Conservation (phyloP, 1,140 invertebrate genomes). For the Parapsyche elsis region DNA sequence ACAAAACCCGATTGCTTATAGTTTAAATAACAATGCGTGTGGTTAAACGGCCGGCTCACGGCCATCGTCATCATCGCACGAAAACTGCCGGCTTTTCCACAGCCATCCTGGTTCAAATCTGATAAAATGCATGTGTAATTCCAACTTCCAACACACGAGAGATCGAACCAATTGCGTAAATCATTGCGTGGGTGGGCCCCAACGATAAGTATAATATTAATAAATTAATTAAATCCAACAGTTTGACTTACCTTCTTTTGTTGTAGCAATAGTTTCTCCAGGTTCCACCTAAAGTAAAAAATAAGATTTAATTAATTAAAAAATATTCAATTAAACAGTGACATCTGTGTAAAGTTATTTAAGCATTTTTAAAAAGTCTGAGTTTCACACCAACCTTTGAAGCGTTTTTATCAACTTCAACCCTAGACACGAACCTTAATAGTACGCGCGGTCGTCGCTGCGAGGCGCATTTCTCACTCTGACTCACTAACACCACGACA, state of each 20-base stretch:
- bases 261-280: slow-evolving; percentile 67
- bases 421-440: slow-evolving; percentile 54
- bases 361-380: no score
- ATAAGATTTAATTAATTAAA: background rate
- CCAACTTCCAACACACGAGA: no score
- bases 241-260: slow-evolving; percentile 65
- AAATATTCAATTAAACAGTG: background rate
- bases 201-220: background rate
- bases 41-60: slow-evolving; percentile 21
- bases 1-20: slow-evolving; percentile 35
- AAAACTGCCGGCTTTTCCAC: background rate
- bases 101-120: background rate
- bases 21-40: slow-evolving; percentile 39
- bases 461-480: slow-evolving; percentile 52
- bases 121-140: background rate
- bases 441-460: slow-evolving; percentile 52
- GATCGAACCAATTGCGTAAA: no score
- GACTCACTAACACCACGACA: slow-evolving; percentile 51
- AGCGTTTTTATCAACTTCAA: slow-evolving; percentile 50
- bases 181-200: no score
- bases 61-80: background rate
- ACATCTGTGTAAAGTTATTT: slow-evolving; percentile 47
- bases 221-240: background rate
- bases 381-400: slow-evolving; percentile 39
- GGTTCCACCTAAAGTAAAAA: slow-evolving; percentile 61